Evolutionary conservation across 2,797 vertebrate genomes (phyloP).

Genomic region (Rhinichthys osculus): DNA sequence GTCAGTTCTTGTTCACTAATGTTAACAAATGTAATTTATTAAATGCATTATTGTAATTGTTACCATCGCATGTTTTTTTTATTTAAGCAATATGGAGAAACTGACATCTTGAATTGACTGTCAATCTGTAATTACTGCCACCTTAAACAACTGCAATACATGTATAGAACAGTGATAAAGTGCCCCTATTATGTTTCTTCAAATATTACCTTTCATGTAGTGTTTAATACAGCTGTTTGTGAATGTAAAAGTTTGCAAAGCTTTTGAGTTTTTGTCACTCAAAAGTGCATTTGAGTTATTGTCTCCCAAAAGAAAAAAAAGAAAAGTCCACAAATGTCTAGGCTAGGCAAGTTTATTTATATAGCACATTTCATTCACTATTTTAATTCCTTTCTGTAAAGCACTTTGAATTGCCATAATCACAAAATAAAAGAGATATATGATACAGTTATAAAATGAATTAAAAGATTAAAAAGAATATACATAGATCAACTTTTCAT

Average conservation of each 20-base stretch:
- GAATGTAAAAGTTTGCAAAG: background rate
- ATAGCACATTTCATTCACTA: too few relatives aligned
- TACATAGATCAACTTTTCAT: too few relatives aligned
- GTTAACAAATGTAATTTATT: background rate
- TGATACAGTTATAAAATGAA: too few relatives aligned
- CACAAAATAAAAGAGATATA: too few relatives aligned
- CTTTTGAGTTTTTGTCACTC: too few relatives aligned
- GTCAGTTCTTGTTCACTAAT: background rate
- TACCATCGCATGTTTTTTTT: background rate
- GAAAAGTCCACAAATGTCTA: background rate
- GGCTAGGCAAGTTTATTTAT: too few relatives aligned
- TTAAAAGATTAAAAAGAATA: too few relatives aligned
- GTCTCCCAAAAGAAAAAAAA: background rate
- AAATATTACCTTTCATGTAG: background rate
- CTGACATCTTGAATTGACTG: background rate
- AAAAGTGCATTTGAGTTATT: background rate
- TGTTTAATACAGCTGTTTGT: background rate
- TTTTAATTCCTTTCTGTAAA: too few relatives aligned
- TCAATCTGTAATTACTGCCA: background rate
- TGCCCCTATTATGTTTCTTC: background rate
- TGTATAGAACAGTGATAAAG: background rate
- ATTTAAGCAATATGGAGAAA: too few relatives aligned
- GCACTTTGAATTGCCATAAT: too few relatives aligned
- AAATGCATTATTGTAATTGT: background rate
- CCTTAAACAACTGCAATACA: background rate